A percentile compares a stretch with the other conserved stretches of the same genome.
Evolutionary conservation across 2,797 vertebrate genomes (phyloP).

Genomic region (Molossus alvarezi): DNA sequence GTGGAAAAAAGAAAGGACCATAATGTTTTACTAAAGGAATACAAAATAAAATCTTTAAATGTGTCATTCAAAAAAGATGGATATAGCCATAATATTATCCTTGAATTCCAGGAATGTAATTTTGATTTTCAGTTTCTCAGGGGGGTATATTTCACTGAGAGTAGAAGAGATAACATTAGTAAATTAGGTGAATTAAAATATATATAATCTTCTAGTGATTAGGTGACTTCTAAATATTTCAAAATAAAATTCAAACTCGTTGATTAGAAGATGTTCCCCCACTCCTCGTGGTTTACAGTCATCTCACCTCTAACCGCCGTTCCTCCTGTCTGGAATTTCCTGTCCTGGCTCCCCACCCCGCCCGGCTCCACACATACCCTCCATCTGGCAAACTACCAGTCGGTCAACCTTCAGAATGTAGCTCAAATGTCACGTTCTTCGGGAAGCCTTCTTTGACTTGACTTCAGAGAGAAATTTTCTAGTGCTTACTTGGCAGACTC

Average conservation of each 20-base stretch:
- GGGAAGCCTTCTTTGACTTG: background rate
- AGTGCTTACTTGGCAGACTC: background rate
- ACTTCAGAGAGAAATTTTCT: background rate
- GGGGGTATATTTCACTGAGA: background rate
- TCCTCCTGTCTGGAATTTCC: background rate
- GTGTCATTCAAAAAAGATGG: background rate
- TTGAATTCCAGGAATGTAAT: background rate
- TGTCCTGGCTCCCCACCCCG: background rate
- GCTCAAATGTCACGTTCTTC: background rate
- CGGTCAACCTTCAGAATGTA: background rate
- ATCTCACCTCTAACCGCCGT: background rate
- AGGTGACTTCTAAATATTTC: background rate
- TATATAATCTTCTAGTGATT: background rate
- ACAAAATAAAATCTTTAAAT: background rate
- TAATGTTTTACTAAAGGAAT: background rate
- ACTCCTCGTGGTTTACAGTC: background rate
- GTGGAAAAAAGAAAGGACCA: background rate
- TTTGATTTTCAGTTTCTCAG: background rate
- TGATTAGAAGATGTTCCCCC: background rate
- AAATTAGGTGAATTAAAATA: slow-evolving; percentile 38
- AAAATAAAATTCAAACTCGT: background rate
- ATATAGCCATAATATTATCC: background rate
- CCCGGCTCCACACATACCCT: background rate
- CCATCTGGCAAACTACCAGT: background rate
- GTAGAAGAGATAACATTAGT: background rate